Base-by-base conservation (phyloP, 1,140 invertebrate species). In the Neodiprion pinetum region DNA sequence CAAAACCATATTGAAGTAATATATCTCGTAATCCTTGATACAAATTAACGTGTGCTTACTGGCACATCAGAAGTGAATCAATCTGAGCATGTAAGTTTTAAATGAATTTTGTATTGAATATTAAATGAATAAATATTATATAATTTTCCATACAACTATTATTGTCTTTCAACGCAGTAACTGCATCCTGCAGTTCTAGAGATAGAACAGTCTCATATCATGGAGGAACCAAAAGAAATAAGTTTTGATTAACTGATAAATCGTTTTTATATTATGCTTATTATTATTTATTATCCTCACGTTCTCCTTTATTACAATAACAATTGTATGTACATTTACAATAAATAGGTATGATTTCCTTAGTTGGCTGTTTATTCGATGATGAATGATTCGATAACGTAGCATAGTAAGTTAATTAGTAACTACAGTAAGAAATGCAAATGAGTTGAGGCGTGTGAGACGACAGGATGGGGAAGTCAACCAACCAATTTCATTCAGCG, bases 261-360 rank as follows among this genome's bases (percentile, higher is more conserved):
- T 23, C 8, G 9, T 69, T 23, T 28, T 5, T 47, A 69, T 21
- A 23, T 40, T 23, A 69, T 23, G 21, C 21, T 69, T 69, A 69
- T 71, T 73, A 72, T 78, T 67, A 53, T 75, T 49, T 77, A 74
- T 75, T 74, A 69, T 66, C 76, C 78, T 83, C 80, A 81, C 76
- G 79, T 83, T 83, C 72, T 80, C 81, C 79, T 86, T 86, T 86
- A 85, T 85, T 86, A 85, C 83, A 85, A 84, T 85, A 86, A 86
- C 83, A 85, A 79, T 83, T 83, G 75, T 85, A 86, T 86, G 81
- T 86, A 86, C 85, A 86, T 86, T 84, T 82, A 86, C 85, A 85
- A 86, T 86, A 86, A 85, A 86, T 85, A 85, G 78, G 78, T 86
- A 84, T 83, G 83, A 80, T 81, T 80, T 84, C 75, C 77, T 81